Percentiles rank a stretch among this genome's conserved stretches.
Conservation (phyloP, 2,797 vertebrate species). For the Xyrichtys novacula region DNA sequence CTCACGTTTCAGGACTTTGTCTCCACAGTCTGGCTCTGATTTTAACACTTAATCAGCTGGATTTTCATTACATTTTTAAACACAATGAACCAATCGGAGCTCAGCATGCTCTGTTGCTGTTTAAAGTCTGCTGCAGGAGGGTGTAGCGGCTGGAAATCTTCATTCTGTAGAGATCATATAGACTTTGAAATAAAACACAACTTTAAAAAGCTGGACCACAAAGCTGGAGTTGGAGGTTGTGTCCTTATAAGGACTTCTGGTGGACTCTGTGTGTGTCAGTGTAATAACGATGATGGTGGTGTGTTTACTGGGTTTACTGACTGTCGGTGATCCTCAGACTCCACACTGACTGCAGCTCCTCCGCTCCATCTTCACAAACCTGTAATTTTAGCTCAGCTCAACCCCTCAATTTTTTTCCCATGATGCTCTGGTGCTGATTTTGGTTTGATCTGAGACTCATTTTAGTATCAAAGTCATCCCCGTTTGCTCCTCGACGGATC, state of each 20-base stretch:
- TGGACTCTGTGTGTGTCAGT: neutral
- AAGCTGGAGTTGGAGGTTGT: too few species aligned
- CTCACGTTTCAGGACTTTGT: neutral
- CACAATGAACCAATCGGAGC: too few species aligned
- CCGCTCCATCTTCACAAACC: constrained; percentile 45
- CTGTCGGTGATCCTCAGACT: constrained; percentile 41
- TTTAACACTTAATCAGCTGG: neutral
- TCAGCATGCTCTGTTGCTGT: too few species aligned
- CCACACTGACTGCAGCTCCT: constrained; percentile 55
- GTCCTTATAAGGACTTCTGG: neutral
- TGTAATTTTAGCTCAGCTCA: constrained; percentile 66
- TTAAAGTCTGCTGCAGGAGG: too few species aligned
- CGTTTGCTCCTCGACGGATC: constrained; percentile 10
- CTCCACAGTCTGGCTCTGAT: neutral
- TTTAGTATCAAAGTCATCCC: constrained; percentile 56
- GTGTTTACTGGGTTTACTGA: constrained; percentile 38
- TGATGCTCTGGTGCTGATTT: constrained; percentile 44
- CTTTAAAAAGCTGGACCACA: too few species aligned
- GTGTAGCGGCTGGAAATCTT: too few species aligned
- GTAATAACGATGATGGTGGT: constrained; percentile 4
- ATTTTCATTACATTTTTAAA: too few species aligned
- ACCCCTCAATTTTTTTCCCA: constrained; percentile 36
- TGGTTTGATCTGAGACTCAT: constrained; percentile 53
- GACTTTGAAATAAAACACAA: too few species aligned
- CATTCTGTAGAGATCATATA: too few species aligned